phyloP scores from a whole-genome alignment of 30 jellyfish, hydroid and myxozoan genomes.

The Aurelia coerulea region DNA sequence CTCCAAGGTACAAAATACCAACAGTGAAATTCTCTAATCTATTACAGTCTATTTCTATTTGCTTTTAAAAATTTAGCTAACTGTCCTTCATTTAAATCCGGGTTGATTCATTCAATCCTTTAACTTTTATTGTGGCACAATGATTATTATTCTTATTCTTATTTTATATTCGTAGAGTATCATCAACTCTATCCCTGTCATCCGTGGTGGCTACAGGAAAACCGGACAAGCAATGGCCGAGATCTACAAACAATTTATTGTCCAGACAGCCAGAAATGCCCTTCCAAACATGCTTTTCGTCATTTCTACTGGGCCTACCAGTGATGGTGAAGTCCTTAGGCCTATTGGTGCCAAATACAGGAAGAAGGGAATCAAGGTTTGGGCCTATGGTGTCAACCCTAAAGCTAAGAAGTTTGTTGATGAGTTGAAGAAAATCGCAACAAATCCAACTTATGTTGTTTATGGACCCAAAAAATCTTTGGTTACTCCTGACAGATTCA shows the following conservation, averaged over 20 bases:
- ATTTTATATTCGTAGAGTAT: slow-evolving; percentile 10
- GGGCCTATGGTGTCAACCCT: slow-evolving; percentile 64
- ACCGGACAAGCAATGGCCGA: slow-evolving; percentile 65
- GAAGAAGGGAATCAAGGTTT: slow-evolving; percentile 36
- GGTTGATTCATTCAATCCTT: too few relatives aligned
- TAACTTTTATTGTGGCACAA: too few relatives aligned
- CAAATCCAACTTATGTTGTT: slow-evolving; percentile 26
- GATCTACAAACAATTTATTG: slow-evolving; percentile 30
- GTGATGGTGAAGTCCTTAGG: slow-evolving; percentile 36
- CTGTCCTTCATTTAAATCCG: too few relatives aligned
- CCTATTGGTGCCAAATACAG: slow-evolving; percentile 38
- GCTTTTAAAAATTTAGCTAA: too few relatives aligned
- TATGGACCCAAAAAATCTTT: slow-evolving; percentile 53
- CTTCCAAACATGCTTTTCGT: slow-evolving; percentile 64
- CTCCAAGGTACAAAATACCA: too few relatives aligned
- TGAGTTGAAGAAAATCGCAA: slow-evolving; percentile 54
- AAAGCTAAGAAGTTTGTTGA: slow-evolving; percentile 47
- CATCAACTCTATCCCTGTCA: slow-evolving; percentile 56
- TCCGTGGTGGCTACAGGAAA: slow-evolving; percentile 61
- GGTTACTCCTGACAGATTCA: slow-evolving; percentile 73
- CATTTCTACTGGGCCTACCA: slow-evolving; percentile 68
- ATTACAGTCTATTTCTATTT: too few relatives aligned
- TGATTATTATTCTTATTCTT: not conserved
- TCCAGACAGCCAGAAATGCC: slow-evolving; percentile 35
- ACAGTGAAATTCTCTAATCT: too few relatives aligned